A percentile compares a stretch with the other conserved stretches of the same genome.
Evolutionary conservation across 2,888 invertebrate genomes (phyloP).

Genomic region (Adelognathus sp.): DNA sequence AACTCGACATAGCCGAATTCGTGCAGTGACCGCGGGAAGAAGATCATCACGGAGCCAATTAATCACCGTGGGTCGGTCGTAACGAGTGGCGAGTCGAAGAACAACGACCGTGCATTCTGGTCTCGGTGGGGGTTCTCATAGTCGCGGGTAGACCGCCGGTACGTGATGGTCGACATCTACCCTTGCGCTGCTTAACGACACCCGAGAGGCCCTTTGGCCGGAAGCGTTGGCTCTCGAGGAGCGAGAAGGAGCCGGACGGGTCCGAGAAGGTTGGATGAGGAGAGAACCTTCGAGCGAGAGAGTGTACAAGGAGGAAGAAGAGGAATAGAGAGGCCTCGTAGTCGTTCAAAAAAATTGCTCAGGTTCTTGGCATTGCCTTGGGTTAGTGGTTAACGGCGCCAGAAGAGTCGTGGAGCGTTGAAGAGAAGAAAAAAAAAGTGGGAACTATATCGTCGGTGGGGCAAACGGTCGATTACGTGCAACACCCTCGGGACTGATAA

Average conservation of each 20-base stretch:
- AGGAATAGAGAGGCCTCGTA: neutral
- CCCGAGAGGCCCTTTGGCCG: conserved; percentile 55
- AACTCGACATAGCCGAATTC: conserved; percentile 47
- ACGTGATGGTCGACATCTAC: conserved; percentile 13
- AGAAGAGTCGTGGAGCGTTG: conserved; percentile 3
- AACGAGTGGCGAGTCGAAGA: conserved; percentile 52
- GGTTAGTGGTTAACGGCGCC: neutral
- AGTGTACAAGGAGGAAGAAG: neutral
- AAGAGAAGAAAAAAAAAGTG: neutral
- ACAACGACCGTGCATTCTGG: neutral
- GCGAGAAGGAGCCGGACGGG: conserved; percentile 15
- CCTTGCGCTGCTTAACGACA: conserved; percentile 52
- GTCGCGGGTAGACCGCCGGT: neutral
- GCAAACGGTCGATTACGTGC: conserved; percentile 21
- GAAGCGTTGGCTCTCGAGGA: conserved; percentile 20
- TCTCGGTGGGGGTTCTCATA: neutral
- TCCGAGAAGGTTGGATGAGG: conserved; percentile 3
- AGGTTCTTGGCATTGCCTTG: neutral
- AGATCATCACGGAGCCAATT: conserved; percentile 60
- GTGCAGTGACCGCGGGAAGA: conserved; percentile 4
- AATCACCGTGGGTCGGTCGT: conserved; percentile 56
- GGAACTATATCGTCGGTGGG: conserved; percentile 9
- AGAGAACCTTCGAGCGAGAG: neutral
- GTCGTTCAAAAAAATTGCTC: conserved; percentile 7
- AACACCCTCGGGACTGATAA: neutral